Evolutionary conservation across 2,888 invertebrate species (phyloP), one percentile per base, ranked within the genome.

Genomic region (Athalia cordata): DNA sequence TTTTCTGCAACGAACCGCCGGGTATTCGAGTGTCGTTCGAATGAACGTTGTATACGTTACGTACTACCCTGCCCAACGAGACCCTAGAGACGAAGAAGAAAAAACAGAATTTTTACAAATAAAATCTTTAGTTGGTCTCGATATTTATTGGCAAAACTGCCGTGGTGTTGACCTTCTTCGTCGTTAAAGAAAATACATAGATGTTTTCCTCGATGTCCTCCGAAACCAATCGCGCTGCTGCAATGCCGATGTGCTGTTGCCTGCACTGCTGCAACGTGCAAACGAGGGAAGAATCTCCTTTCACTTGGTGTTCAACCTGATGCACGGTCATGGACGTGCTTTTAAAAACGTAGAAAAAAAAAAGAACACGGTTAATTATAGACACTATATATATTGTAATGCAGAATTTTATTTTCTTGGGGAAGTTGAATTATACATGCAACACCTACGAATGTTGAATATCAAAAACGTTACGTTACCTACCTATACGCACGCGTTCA

Each of bases 311-410:
- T 2, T 4, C 55, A 59, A 29, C 29, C 29, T 29, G 29, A 29
- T 29, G 72, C 57, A 72, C 29, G 72, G 72, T 72, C 72, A 72
- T 5, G 72, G 72, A 59, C 59, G 57, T 29, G 29, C 29, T 72
- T 72, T 55, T 8, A 9, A 72, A 64, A 75, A 75, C 62, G 29
- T 52, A 7, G 13, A 62, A 64, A 75, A 29, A 0, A 62, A 49
- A 75, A 62, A 50, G 45, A n/a, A 29, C 47, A 11, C 3, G 5
- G 59, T 5, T 7, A 47, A n/a, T 29, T 29, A 29, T 2, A 29
- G 29, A 29, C 29, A 29, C 29, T 29, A 2, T 29, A 29, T 29
- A 2, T 0, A 29, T 29, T 29, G 29, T 29, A 29, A 29, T 29
- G 29, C 29, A 29, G 29, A 29, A 29, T 29, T 29, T 29, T 29